Evolutionary conservation across 2,113 vertebrate species (phyloP).

Genomic region (Phalacrocorax brasilianus): DNA sequence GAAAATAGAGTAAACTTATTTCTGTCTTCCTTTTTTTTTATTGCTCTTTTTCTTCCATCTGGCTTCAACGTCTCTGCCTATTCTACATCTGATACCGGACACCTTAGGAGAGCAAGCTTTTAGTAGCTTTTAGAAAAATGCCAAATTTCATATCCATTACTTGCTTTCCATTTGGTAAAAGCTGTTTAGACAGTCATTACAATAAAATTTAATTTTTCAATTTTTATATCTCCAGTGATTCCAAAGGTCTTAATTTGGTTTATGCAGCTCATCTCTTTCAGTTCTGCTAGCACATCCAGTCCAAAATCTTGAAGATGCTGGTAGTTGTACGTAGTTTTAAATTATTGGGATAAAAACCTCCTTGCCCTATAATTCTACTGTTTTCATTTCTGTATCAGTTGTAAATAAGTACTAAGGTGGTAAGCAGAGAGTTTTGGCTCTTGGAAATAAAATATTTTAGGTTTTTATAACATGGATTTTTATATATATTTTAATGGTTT

Average conservation of each 20-base stretch:
- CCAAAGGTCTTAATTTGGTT: not conserved
- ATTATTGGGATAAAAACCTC: not conserved
- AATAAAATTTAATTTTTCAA: not conserved
- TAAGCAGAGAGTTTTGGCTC: not conserved
- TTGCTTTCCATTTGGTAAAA: not conserved
- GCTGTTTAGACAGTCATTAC: not conserved
- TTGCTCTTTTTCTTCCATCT: constrained; percentile 32
- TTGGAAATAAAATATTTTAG: not conserved
- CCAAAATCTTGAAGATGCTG: not conserved
- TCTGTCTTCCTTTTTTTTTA: not conserved
- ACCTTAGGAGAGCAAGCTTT: not conserved
- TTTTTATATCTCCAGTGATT: not conserved
- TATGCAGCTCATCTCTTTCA: not conserved
- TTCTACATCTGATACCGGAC: constrained; percentile 26
- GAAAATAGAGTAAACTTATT: not conserved
- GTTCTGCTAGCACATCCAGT: not conserved
- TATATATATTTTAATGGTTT: not conserved
- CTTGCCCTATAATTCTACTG: not conserved
- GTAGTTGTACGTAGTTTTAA: not conserved
- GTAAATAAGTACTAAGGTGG: not conserved
- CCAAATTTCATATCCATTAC: not conserved
- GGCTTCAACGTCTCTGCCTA: constrained; percentile 4
- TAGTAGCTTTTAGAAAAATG: not conserved
- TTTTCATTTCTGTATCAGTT: not conserved
- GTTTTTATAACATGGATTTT: not conserved